These are phyloP conservation scores for Drosophila willistoni DNA, from an alignment of 1,140 invertebrate species.

Conservation along the genomic window DNA sequence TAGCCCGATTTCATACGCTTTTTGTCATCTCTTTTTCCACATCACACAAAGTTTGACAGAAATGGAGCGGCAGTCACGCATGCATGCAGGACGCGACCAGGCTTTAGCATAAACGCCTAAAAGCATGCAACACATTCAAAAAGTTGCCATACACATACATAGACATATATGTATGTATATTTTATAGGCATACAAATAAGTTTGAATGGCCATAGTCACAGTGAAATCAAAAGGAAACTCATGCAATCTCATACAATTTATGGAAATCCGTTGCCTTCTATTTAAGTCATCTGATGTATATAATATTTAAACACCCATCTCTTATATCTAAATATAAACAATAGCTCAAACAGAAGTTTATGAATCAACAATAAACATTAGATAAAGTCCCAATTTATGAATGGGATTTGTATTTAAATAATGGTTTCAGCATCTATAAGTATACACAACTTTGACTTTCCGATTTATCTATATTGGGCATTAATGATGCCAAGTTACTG, in stretches of 20 bases:
- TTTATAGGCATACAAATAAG: slow-evolving; percentile 4
- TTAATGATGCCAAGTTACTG: too few relatives aligned
- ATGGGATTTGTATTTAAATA: too few relatives aligned
- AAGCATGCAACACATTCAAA: slow-evolving; percentile 48
- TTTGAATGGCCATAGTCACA: neutral
- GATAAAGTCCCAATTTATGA: too few relatives aligned
- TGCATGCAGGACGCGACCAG: slow-evolving; percentile 41
- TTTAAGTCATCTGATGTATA: neutral
- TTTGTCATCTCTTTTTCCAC: slow-evolving; percentile 45
- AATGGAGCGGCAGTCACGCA: slow-evolving; percentile 68
- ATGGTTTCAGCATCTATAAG: too few relatives aligned
- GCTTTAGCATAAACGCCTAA: slow-evolving; percentile 30
- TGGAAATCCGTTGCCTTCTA: neutral
- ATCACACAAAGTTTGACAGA: slow-evolving; percentile 75
- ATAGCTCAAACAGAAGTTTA: too few relatives aligned
- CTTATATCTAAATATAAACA: neutral
- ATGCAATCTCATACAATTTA: neutral
- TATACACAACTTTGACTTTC: too few relatives aligned
- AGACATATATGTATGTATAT: neutral
- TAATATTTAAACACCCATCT: neutral
- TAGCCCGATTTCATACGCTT: slow-evolving; percentile 54
- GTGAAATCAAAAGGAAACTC: slow-evolving; percentile 6
- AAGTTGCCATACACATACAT: slow-evolving; percentile 13
- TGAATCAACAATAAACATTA: too few relatives aligned
- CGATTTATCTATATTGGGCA: too few relatives aligned